Base-by-base conservation (phyloP, 2,888 invertebrate genomes). In the Hypomecis atomaria region DNA sequence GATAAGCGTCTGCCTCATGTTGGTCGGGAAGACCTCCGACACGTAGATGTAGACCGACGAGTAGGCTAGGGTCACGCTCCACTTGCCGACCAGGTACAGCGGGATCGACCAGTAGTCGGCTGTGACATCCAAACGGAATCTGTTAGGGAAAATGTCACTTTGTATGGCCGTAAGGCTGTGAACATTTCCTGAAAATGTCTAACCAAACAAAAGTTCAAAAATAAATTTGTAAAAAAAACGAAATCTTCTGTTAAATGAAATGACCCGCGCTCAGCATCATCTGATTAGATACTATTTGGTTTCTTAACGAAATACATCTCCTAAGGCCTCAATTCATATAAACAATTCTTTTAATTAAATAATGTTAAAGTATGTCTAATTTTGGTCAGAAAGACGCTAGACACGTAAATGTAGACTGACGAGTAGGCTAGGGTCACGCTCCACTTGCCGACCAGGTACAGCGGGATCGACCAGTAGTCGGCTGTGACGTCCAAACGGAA, bases 21-120 rank as follows among this genome's bases (percentile, higher is more conserved):
- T 94, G 0, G 95, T 96, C 0, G 95, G 95, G 84, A 95, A 95
- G 66, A 95, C 93, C 80, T 96, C 95, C 0, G 95, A 94, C 23
- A 95, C 95, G 83, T 95, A 94, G 74, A 95, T 94, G 83, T 95
- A 96, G 52, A 95, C 90, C 7, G 94, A 93, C 37, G 94, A 94
- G 83, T 95, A 96, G 0, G 95, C 94, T 56, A 94, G 88, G 0
- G 95, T 95, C 65, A 95, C 95, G 68, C 94, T 94, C 87, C 94
- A 95, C 80, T 96, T 96, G 45, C 95, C 95, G 11, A 94, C 77
- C 74, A 95, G 87, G 81, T 95, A 95, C n/a, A 94, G 83, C 0
- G 90, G 81, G 53, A 95, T 84, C 11, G 94, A 94, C 78, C 94
- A 87, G 84, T 90, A 93, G 70, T 92, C 89, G 69, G 90, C 91